These are phyloP conservation scores for Ochotona princeps DNA, from an alignment of 2,113 vertebrate species.

Conservation along the genomic window DNA sequence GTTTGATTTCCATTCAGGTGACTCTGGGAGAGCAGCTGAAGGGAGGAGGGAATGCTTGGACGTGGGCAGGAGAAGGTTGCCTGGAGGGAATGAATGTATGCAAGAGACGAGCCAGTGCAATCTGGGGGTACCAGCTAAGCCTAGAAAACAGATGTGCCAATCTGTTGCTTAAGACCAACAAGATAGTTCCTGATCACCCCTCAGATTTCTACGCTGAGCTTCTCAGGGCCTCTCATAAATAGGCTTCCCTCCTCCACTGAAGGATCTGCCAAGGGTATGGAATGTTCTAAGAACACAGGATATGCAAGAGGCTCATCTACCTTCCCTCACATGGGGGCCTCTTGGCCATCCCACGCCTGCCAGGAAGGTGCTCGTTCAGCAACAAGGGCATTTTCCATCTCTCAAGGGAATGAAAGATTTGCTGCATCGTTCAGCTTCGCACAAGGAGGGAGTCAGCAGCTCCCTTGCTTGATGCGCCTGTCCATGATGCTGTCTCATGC, in stretches of 20 bases:
- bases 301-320: not conserved
- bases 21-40: not conserved
- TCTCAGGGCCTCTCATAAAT: not conserved
- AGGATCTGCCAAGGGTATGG: not conserved
- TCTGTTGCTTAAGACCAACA: not conserved
- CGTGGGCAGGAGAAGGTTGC: not conserved
- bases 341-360: not conserved
- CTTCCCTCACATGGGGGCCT: not conserved
- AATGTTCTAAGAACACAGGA: not conserved
- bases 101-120: not conserved
- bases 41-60: too few species aligned
- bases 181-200: not conserved
- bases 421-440: not conserved
- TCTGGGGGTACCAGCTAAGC: too few species aligned
- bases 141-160: not conserved
- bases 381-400: not conserved
- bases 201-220: not conserved
- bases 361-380: not conserved
- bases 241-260: not conserved
- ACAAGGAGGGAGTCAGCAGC: not conserved
- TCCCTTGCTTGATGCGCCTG: not conserved
- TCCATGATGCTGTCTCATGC: not conserved
- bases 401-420: not conserved
- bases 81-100: not conserved
- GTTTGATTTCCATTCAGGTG: not conserved